Evolutionary conservation across 2,113 vertebrate species (phyloP).

Genomic region (Thymallus thymallus): DNA sequence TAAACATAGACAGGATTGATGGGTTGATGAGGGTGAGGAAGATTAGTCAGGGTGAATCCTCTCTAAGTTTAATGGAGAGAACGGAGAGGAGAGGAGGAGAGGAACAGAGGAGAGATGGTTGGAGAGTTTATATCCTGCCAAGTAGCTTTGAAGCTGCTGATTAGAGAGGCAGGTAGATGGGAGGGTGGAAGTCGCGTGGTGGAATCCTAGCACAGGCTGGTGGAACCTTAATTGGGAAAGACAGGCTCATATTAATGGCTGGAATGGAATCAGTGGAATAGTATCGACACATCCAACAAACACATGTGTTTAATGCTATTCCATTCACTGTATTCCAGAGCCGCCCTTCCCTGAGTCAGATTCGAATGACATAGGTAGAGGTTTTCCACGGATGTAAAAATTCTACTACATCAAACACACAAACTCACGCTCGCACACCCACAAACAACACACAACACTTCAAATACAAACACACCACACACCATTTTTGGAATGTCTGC

Average conservation of each 20-base stretch:
- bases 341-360: too few relatives aligned
- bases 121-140: not conserved
- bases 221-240: too few relatives aligned
- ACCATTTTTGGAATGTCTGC: conserved; percentile 3
- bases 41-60: conserved; percentile 29
- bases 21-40: conserved; percentile 15
- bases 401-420: not conserved
- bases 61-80: conserved; percentile 34
- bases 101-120: not conserved
- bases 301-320: too few relatives aligned
- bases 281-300: too few relatives aligned
- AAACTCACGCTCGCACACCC: not conserved
- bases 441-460: not conserved
- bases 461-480: not conserved
- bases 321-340: too few relatives aligned
- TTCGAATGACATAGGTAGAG: not conserved
- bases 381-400: conserved; percentile 1
- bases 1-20: not conserved
- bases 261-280: too few relatives aligned
- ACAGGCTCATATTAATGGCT: too few relatives aligned
- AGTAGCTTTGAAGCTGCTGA: not conserved
- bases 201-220: too few relatives aligned
- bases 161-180: not conserved
- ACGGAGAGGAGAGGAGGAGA: not conserved
- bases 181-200: not conserved